Evolutionary conservation across 2,113 vertebrate species (phyloP), one percentile per base, ranked within the genome.

Genomic region (Nothocercus julius): DNA sequence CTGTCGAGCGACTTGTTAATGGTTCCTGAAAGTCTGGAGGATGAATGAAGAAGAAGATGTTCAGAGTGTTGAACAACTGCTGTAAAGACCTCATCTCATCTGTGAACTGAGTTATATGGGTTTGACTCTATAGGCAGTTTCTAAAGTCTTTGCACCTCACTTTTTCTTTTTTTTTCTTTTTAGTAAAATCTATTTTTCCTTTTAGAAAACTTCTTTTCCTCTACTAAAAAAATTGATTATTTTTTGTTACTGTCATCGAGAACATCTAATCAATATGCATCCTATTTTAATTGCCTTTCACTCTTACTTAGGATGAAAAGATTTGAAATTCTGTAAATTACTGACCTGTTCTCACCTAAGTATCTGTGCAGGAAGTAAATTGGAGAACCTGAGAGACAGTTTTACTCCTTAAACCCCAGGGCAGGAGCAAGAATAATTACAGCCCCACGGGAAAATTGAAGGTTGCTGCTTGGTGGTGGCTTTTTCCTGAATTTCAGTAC

Each of bases 1-100:
- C 61, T 90, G 82, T n/a, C 2, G 25, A 94, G 77, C 78, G 82
- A 86, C 81, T 93, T 92, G 86, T 56, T 34, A 89, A 73, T 89
- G 83, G 34, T 11, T 72, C 58, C 89, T 84, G 64, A 90, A 95
- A 94, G 19, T 63, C 70, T 89, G 73, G 44, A 70, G 64, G 42
- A 56, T 56, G 28, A 18, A 15, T 32, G 30, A 61, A 62, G 66
- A 88, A 94, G 45, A 84, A 51, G 69, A 93, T 62, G 75, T 82
- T 78, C 34, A 56, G 30, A 27, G 20, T 85, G 59, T 66, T 92
- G 72, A 94, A 90, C 90, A 72, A 82, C 51, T 84, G 70, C 51
- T 70, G 74, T 64, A 88, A 94, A 89, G 61, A 92, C 36, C 36
- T 34, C 32, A 84, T 66, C 56, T 89, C 19, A 47, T 90, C 86